Evolutionary conservation across 2,888 invertebrate species (phyloP).

Genomic region (Acrocyrtus sp.): DNA sequence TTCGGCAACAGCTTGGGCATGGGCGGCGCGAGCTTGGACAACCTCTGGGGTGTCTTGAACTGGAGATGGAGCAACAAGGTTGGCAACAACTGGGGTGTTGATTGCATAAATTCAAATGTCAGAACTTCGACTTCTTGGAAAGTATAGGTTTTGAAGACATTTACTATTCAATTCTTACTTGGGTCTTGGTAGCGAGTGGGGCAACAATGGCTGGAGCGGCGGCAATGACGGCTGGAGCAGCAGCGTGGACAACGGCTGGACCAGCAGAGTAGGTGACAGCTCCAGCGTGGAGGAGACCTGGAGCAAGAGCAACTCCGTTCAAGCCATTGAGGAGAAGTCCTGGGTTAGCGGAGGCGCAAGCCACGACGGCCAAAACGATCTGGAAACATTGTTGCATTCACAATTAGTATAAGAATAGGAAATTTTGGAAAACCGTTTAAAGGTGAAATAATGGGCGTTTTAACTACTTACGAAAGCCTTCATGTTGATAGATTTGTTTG

Average conservation of each 20-base stretch:
- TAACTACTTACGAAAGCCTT: conserved; percentile 53
- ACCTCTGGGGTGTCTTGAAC: conserved; percentile 69
- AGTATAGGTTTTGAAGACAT: conserved; percentile 62
- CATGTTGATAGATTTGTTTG: conserved; percentile 39
- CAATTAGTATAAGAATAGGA: not conserved
- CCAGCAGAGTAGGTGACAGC: conserved; percentile 9
- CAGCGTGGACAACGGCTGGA: not conserved
- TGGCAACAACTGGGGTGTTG: conserved; percentile 7
- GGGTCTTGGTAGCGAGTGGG: conserved; percentile 49
- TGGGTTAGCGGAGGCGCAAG: conserved; percentile 39
- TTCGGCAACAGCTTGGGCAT: conserved; percentile 66
- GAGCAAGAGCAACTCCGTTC: conserved; percentile 8
- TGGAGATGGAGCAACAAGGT: conserved; percentile 57
- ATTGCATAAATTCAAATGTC: no score
- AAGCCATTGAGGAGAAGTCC: conserved; percentile 27
- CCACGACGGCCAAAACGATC: conserved; percentile 47
- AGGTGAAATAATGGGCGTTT: no score
- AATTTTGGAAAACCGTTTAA: not conserved
- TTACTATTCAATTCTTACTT: conserved; percentile 33
- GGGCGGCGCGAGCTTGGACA: conserved; percentile 66
- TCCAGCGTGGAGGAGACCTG: no score
- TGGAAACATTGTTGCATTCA: not conserved
- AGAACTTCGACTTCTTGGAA: no score
- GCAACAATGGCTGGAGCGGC: conserved; percentile 39
- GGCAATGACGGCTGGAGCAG: not conserved